A percentile compares a stretch with the other conserved stretches of the same genome.
phyloP scores from a whole-genome alignment of 2,113 vertebrate species.

The Typhlomys cinereus region DNA sequence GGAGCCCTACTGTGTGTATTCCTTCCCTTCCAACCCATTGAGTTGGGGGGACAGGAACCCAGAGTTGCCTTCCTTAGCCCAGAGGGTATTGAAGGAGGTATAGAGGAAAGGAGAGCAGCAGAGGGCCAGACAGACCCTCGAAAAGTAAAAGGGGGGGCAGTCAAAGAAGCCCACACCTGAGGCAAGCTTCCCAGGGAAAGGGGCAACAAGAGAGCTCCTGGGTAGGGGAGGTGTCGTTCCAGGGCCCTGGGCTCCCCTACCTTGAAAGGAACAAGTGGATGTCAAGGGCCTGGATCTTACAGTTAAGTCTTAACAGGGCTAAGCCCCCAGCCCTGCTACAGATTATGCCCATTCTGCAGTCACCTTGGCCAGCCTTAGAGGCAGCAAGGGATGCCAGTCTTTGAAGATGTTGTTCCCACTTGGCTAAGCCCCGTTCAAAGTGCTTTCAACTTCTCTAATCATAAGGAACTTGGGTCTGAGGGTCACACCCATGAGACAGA shows the following conservation, averaged over 20 bases:
- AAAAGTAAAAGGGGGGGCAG: background rate
- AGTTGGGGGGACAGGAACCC: background rate
- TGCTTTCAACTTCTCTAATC: conserved; percentile 66
- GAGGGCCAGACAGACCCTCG: background rate
- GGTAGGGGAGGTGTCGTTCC: conserved; percentile 7
- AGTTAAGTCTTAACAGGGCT: background rate
- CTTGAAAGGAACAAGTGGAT: background rate
- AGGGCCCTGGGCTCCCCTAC: background rate
- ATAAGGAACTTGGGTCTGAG: conserved; percentile 7
- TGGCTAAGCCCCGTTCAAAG: conserved; percentile 61
- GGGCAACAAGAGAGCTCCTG: background rate
- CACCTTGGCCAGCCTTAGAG: background rate
- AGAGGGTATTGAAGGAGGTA: background rate
- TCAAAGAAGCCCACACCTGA: background rate
- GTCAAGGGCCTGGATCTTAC: background rate
- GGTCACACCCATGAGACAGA: background rate
- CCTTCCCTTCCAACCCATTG: background rate
- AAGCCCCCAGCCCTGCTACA: background rate
- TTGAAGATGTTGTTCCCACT: background rate
- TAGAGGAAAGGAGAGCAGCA: background rate
- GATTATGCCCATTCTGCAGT: background rate
- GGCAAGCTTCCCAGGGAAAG: background rate
- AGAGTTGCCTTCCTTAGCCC: background rate
- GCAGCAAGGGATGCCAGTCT: background rate
- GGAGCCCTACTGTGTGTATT: background rate